phyloP scores from a whole-genome alignment of 2,797 vertebrate genomes.

The Pterois miles region DNA sequence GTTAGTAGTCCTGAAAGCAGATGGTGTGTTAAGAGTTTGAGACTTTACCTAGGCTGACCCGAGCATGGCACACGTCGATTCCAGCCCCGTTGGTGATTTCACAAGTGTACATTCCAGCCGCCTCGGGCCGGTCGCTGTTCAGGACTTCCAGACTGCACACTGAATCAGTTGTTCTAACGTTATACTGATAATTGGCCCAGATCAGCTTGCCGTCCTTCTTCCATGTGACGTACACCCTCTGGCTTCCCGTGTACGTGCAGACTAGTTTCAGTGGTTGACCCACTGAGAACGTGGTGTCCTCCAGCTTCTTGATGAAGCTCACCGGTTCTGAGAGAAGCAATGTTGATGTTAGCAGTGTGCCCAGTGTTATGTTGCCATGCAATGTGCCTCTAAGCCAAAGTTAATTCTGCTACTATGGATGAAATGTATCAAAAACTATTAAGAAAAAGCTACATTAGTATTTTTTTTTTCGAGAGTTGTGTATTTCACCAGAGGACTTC shows the following conservation, averaged over 20 bases:
- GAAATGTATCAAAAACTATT: neutral
- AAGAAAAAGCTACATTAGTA: neutral
- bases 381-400: neutral
- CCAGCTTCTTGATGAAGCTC: slow-evolving; percentile 87
- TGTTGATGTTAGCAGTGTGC: slow-evolving; percentile 25
- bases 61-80: slow-evolving; percentile 85
- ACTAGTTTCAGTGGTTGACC: slow-evolving; percentile 89
- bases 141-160: slow-evolving; percentile 87
- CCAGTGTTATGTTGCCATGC: slow-evolving; percentile 33
- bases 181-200: slow-evolving; percentile 82
- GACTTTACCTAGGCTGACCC: slow-evolving; percentile 76
- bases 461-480: slow-evolving; percentile 66
- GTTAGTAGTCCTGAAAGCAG: slow-evolving; percentile 9
- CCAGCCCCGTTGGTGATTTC: slow-evolving; percentile 90
- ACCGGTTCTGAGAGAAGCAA: slow-evolving; percentile 74
- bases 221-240: slow-evolving; percentile 88
- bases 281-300: slow-evolving; percentile 85
- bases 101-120: slow-evolving; percentile 89
- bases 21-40: neutral
- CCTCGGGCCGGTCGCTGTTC: slow-evolving; percentile 82
- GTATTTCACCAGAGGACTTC: slow-evolving; percentile 69
- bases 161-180: slow-evolving; percentile 64
- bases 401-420: neutral
- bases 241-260: slow-evolving; percentile 87
- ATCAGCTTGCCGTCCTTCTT: slow-evolving; percentile 91